phyloP scores from a whole-genome alignment of 2,888 invertebrate species.

The Drosophila emarginata region DNA sequence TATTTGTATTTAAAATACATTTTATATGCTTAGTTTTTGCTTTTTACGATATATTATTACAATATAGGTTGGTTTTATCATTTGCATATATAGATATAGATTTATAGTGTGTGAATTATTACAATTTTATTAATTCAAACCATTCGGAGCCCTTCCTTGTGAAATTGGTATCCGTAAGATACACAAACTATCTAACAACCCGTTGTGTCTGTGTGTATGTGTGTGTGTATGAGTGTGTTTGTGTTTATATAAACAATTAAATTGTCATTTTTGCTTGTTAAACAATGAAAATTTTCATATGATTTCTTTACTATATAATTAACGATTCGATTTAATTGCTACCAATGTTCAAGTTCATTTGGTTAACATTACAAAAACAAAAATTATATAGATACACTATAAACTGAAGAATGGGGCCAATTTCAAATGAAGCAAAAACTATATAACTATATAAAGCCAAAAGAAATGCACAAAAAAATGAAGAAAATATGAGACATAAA shows the following conservation, averaged over 20 bases:
- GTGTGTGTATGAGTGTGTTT: conserved; percentile 40
- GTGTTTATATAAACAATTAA: conserved; percentile 60
- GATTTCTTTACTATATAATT: conserved; percentile 40
- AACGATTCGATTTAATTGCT: conserved; percentile 25
- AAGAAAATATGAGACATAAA: background rate
- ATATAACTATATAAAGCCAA: conserved; percentile 9
- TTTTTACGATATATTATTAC: conserved; percentile 1
- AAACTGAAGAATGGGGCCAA: conserved; percentile 30
- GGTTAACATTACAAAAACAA: conserved; percentile 22
- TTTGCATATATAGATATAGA: conserved; percentile 3
- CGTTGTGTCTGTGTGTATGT: conserved; percentile 7
- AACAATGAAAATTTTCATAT: conserved; percentile 37
- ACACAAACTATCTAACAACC: conserved; percentile 17
- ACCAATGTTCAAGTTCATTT: conserved; percentile 23
- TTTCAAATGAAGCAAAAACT: conserved; percentile 27
- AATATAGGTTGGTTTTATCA: background rate
- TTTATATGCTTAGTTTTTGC: conserved; percentile 52
- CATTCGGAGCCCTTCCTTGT: background rate
- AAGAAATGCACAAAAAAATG: conserved; percentile 14
- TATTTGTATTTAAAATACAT: conserved; percentile 65
- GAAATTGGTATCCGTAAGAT: conserved; percentile 1
- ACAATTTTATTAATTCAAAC: background rate
- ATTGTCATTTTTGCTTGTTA: conserved; percentile 48
- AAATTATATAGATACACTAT: conserved; percentile 10
- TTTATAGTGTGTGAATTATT: background rate